phyloP scores from a whole-genome alignment of 64 coral and sea anemone genomes.

The Stichodactyla mertensii region DNA sequence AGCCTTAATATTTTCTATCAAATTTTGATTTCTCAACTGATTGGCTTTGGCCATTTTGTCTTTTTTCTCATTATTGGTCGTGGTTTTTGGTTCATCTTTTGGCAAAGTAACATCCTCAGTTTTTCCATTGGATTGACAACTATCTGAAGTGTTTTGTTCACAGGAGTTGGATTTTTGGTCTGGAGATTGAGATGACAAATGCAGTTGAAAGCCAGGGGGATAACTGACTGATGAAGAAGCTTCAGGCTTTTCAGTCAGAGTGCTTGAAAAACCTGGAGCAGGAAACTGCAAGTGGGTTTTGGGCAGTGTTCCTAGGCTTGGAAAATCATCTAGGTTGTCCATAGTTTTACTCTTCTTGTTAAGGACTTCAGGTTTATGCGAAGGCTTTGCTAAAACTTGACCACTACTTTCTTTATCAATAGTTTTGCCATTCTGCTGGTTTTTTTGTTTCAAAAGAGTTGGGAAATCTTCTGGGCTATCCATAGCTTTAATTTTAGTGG shows the following conservation, averaged over 20 bases:
- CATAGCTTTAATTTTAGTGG: neutral
- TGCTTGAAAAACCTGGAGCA: constrained; percentile 1
- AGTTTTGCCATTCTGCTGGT: neutral
- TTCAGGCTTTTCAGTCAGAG: neutral
- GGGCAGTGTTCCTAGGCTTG: neutral
- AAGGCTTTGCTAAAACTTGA: neutral
- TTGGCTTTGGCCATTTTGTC: constrained; percentile 6
- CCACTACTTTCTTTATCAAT: neutral
- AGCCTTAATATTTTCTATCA: constrained; percentile 65
- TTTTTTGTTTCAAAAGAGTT: neutral
- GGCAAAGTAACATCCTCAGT: neutral
- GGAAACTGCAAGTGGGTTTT: neutral
- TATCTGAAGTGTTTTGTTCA: neutral
- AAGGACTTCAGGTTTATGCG: neutral
- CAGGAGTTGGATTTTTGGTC: neutral
- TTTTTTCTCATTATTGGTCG: constrained; percentile 9
- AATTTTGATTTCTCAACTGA: constrained; percentile 66
- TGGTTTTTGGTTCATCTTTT: constrained; percentile 15
- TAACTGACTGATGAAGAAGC: neutral
- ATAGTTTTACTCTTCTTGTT: neutral
- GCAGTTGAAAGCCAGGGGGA: constrained; percentile 39
- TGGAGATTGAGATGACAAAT: neutral
- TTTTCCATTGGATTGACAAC: neutral
- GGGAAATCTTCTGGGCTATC: neutral
- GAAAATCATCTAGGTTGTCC: neutral